Percentiles rank a stretch among this genome's conserved stretches.
phyloP scores from a whole-genome alignment of 2,113 vertebrate species.

The Oophaga pumilio region DNA sequence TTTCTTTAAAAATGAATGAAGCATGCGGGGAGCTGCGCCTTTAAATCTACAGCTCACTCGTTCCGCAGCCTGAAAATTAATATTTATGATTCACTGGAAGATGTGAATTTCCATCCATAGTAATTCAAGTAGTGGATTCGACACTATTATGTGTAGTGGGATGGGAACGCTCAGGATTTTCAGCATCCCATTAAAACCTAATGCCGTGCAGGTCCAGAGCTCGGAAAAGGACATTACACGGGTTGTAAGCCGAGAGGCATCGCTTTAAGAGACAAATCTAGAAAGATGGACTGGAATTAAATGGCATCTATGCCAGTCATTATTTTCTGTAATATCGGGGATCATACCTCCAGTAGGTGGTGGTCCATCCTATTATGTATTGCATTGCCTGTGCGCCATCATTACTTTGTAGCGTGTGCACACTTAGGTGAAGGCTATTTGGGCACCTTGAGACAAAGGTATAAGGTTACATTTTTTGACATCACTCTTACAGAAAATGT shows the following conservation, averaged over 20 bases:
- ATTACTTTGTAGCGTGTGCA: no score
- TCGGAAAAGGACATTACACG: not conserved
- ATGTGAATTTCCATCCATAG: constrained; percentile 25
- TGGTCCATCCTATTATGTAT: not conserved
- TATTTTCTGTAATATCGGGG: not conserved
- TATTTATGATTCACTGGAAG: constrained; percentile 40
- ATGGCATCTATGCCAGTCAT: not conserved
- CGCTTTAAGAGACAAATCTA: constrained; percentile 4
- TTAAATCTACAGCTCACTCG: constrained; percentile 36
- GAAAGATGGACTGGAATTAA: constrained; percentile 5
- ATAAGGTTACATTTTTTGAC: no score
- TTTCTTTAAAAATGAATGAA: constrained; percentile 50
- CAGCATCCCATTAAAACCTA: constrained; percentile 31
- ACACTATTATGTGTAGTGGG: not conserved
- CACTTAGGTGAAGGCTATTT: not conserved
- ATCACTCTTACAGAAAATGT: no score
- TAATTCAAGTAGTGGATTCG: not conserved
- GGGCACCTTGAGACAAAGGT: no score
- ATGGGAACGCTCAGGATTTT: constrained; percentile 23
- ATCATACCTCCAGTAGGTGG: not conserved
- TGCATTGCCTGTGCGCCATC: not conserved
- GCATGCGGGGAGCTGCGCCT: not conserved
- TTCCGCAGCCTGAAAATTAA: constrained; percentile 39
- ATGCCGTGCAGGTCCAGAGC: not conserved
- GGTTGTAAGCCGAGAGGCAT: not conserved